These are phyloP conservation scores for Xyrauchen texanus DNA, from an alignment of 2,113 vertebrate genomes.

Conservation along the genomic window DNA sequence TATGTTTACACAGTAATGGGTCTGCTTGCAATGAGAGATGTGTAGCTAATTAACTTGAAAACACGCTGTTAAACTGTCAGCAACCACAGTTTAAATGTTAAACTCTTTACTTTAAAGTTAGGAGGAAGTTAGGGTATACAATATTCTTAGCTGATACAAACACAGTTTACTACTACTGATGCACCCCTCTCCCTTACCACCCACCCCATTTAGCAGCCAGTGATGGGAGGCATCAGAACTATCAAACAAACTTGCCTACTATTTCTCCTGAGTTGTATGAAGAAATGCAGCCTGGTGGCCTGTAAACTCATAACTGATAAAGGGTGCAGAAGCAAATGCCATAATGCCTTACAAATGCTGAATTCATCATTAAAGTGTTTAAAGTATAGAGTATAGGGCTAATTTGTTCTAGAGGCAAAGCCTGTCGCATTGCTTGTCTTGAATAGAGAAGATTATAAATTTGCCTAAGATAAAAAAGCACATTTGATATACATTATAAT, in stretches of 20 bases:
- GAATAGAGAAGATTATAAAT: conserved; percentile 3
- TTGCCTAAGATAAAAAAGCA: neutral
- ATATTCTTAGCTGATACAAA: neutral
- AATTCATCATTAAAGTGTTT: neutral
- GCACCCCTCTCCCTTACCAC: neutral
- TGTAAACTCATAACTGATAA: conserved; percentile 16
- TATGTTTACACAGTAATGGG: conserved; percentile 34
- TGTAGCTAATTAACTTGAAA: conserved; percentile 28
- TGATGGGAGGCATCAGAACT: conserved; percentile 80
- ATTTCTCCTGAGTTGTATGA: conserved; percentile 4
- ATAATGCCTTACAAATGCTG: neutral
- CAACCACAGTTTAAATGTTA: neutral
- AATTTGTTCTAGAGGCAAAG: neutral
- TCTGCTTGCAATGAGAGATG: conserved; percentile 27
- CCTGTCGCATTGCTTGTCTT: neutral
- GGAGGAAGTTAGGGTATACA: conserved; percentile 10
- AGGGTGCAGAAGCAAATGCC: neutral
- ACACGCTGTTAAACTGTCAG: conserved; percentile 28
- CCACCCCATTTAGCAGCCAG: conserved; percentile 40
- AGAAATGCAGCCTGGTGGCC: conserved; percentile 17
- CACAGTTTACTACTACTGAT: neutral
- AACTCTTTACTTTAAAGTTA: conserved; percentile 6
- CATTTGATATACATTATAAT: neutral
- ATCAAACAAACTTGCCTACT: conserved; percentile 68
- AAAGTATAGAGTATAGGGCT: no score